Percentiles rank a stretch among this genome's conserved stretches.
Conservation (phyloP, 1,140 invertebrate species). For the Vanessa atalanta region DNA sequence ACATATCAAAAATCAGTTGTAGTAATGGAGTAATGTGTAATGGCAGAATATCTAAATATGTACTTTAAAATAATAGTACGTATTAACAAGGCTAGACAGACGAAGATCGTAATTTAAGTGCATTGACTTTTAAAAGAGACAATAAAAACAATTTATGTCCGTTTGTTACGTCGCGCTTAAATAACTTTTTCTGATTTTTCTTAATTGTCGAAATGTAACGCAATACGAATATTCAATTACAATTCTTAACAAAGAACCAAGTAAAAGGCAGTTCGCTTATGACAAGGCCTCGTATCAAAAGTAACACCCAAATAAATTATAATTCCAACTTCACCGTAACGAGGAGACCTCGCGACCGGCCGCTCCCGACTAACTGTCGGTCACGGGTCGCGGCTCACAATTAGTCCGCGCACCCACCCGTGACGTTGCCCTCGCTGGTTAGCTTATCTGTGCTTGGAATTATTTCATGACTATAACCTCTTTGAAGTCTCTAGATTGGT, state of each 20-base stretch:
- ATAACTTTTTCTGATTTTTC: too few relatives aligned
- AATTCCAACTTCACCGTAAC: conserved; percentile 14
- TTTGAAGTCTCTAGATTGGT: neutral
- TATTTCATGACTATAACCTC: conserved; percentile 17
- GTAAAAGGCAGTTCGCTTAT: neutral
- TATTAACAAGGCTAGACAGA: too few relatives aligned
- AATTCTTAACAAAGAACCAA: neutral
- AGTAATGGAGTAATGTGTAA: too few relatives aligned
- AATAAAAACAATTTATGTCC: too few relatives aligned
- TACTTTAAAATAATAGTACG: too few relatives aligned
- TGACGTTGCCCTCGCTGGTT: conserved; percentile 38
- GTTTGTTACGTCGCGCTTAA: too few relatives aligned
- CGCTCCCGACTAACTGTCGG: conserved; percentile 57
- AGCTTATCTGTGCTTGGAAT: conserved; percentile 28
- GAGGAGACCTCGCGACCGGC: conserved; percentile 13
- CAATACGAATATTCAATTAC: too few relatives aligned
- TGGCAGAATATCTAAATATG: too few relatives aligned
- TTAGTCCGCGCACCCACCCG: conserved; percentile 56
- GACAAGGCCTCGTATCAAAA: conserved; percentile 6
- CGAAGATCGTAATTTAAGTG: too few relatives aligned
- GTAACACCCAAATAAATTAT: conserved; percentile 15
- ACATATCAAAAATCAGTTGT: too few relatives aligned
- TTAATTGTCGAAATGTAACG: neutral
- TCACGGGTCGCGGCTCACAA: conserved; percentile 58
- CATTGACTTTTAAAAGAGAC: too few relatives aligned